phyloP scores from a whole-genome alignment of 1,140 invertebrate species.

The Zaprionus camerounensis region DNA sequence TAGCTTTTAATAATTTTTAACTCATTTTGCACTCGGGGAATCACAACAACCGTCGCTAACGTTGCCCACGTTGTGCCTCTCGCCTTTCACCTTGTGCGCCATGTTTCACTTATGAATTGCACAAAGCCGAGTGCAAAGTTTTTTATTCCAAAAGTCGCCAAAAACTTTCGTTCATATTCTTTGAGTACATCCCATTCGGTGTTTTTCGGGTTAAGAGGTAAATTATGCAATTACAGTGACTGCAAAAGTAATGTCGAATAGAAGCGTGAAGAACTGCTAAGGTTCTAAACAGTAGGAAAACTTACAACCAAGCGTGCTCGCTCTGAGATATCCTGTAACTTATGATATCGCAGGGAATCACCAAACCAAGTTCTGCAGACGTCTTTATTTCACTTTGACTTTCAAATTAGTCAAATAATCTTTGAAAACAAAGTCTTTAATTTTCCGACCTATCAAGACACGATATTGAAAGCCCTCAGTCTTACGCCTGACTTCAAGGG shows the following conservation, averaged over 20 bases:
- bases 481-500: no score
- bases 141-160: slow-evolving; percentile 60
- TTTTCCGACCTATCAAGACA: no score
- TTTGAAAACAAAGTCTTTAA: no score
- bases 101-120: slow-evolving; percentile 40
- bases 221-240: slow-evolving; percentile 66
- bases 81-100: slow-evolving; percentile 62
- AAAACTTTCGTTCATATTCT: slow-evolving; percentile 56
- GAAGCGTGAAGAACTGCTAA: not conserved
- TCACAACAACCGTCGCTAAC: slow-evolving; percentile 42
- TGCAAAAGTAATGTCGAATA: slow-evolving; percentile 23
- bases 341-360: no score
- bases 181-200: slow-evolving; percentile 60
- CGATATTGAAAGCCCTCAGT: no score
- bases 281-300: not conserved
- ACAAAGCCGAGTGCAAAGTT: slow-evolving; percentile 72
- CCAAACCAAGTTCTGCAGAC: no score
- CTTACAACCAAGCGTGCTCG: not conserved
- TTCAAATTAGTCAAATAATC: no score
- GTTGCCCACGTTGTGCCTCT: slow-evolving; percentile 19
- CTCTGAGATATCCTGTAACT: not conserved
- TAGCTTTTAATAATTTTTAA: slow-evolving; percentile 76
- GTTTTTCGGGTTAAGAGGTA: slow-evolving; percentile 62
- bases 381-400: no score
- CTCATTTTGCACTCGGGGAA: slow-evolving; percentile 74